Conservation (phyloP, 2,113 vertebrate species). For the Polyodon spathula region DNA sequence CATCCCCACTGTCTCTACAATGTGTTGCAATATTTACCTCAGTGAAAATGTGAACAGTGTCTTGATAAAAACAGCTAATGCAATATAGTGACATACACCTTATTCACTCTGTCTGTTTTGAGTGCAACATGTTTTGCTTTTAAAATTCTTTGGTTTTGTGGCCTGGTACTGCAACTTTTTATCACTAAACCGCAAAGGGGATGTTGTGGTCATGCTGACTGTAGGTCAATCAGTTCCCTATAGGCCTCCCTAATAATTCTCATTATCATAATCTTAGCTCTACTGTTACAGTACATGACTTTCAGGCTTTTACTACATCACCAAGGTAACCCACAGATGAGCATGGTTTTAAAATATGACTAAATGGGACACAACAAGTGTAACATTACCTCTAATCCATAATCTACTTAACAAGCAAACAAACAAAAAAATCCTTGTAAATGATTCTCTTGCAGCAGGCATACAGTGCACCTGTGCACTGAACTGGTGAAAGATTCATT, state of each 20-base stretch:
- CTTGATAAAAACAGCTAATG: no score
- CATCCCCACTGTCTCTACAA: no score
- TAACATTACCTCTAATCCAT: slow-evolving; percentile 46
- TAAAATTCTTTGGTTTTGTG: no score
- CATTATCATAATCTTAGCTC: slow-evolving; percentile 39
- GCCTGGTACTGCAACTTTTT: no score
- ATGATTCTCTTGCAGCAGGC: slow-evolving; percentile 6
- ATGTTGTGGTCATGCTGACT: no score
- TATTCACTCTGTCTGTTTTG: no score
- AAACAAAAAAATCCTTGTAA: slow-evolving; percentile 6
- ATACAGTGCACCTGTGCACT: slow-evolving; percentile 5
- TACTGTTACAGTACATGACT: slow-evolving; percentile 19
- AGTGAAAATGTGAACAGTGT: no score
- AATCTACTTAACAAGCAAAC: slow-evolving; percentile 39
- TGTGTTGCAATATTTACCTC: no score
- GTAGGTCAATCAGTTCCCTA: neutral
- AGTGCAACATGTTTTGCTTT: no score
- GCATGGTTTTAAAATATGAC: slow-evolving; percentile 48
- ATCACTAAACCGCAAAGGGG: no score
- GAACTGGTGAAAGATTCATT: slow-evolving; percentile 6
- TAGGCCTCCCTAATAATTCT: neutral
- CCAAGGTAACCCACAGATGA: slow-evolving; percentile 43
- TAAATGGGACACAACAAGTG: slow-evolving; percentile 46
- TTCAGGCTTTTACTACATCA: slow-evolving; percentile 36
- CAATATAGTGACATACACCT: no score